Base-by-base conservation (phyloP, 2,113 vertebrate genomes). In the Scomber colias region DNA sequence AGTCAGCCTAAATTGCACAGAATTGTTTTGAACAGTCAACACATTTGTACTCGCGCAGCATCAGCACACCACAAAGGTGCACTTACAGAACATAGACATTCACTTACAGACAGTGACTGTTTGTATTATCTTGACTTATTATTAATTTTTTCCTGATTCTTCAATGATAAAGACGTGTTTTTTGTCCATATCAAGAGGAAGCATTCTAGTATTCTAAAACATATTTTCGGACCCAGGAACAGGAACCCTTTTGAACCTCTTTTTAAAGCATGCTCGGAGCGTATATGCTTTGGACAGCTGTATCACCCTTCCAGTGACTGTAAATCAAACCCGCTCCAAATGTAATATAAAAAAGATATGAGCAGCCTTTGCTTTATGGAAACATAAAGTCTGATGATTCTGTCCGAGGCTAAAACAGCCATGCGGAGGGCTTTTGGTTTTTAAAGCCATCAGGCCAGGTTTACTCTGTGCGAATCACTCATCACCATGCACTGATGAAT, bases 261-360 rank as follows among this genome's bases (percentile, higher is more conserved):
- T 59, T 17, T 50, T 53, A 54, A 68, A 67, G 69, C 49, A 62
- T 17, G 44, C 59, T 30, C 55, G 55, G 48, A 45, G 15, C 15
- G 14, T 56, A 40, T 19, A 4, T 31, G 56, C 35, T 53, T 70
- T 0, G 11, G 62, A 84, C 67, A 16, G 76, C 70, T 55, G 12
- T 65, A 67, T 68, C 63, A 8, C 67, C 19, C 24, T 78, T 74
- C 60, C 14, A 49, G 71, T 69, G 76, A 57, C 67, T 73, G 71
- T 89, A 89, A 89, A 89, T 91, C 87, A 85, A 53, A 57, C 46
- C 46, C 56, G 79, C 71, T 74, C 64, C 48, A 60, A 81, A 78
- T 76, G 60, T 67, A 77, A 72, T 92, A 71, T 89, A 91, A 70
- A 66, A 81, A 81, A 60, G 48, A 82, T 82, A 84, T 83, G 68